Conservation (phyloP, 2,113 vertebrate genomes). For the Rhea americana region DNA sequence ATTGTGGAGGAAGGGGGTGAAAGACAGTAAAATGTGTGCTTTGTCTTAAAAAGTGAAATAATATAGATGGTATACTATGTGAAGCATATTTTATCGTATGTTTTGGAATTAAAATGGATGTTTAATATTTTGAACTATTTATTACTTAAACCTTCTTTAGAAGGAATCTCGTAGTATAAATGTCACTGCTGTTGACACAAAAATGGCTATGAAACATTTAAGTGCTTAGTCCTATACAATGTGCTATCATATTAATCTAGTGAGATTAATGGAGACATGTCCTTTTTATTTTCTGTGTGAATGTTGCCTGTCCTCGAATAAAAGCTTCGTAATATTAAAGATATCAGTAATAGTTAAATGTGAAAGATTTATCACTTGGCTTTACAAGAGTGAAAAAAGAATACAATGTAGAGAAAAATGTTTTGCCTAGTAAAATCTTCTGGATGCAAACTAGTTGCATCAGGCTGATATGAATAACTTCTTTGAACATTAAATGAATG, state of each 20-base stretch:
- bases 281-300: neutral
- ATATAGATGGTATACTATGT: neutral
- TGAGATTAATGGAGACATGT: neutral
- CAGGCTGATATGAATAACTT: neutral
- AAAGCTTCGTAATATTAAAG: neutral
- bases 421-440: neutral
- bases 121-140: neutral
- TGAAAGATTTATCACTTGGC: neutral
- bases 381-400: neutral
- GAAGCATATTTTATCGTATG: neutral
- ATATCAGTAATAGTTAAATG: neutral
- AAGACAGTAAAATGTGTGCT: neutral
- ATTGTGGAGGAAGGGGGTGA: neutral
- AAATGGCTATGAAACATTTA: neutral
- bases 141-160: neutral
- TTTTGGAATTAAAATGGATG: neutral
- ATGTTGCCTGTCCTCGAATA: neutral
- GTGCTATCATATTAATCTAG: neutral
- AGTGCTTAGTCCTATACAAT: neutral
- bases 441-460: neutral
- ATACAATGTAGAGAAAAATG: neutral
- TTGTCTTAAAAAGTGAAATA: neutral
- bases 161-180: neutral
- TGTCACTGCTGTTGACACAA: neutral
- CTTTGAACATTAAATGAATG: neutral